Percentiles rank a stretch among this genome's conserved stretches.
Conservation (phyloP, 2,797 vertebrate genomes). For the Pantherophis alleghaniensis region DNA sequence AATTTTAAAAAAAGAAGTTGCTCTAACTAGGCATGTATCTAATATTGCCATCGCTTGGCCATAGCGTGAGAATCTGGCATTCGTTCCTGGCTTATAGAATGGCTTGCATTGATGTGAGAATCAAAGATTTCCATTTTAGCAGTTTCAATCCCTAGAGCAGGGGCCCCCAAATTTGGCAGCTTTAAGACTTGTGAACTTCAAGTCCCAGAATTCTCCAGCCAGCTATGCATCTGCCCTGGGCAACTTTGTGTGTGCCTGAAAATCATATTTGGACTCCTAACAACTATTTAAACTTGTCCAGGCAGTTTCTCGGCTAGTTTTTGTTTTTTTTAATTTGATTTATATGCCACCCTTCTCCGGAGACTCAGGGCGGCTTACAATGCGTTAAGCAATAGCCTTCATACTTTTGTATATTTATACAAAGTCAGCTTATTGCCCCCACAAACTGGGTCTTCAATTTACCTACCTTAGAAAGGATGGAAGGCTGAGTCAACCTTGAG, state of each 20-base stretch:
- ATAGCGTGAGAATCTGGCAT: background rate
- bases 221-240: background rate
- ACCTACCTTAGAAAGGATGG: too few species aligned
- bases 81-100: background rate
- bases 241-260: background rate
- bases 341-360: too few species aligned
- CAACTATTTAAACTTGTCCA: background rate
- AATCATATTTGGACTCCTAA: background rate
- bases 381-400: too few species aligned
- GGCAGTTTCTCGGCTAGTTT: background rate
- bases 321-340: background rate
- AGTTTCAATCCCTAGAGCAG: background rate
- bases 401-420: too few species aligned
- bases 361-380: too few species aligned
- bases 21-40: background rate
- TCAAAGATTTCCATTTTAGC: background rate
- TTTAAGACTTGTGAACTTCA: too few species aligned
- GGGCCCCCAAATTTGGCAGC: too few species aligned
- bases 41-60: background rate
- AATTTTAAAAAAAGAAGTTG: background rate
- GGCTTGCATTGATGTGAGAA: background rate
- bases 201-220: too few species aligned
- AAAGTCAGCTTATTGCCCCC: too few species aligned
- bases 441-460: too few species aligned
- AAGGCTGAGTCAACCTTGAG: too few species aligned